phyloP scores from a whole-genome alignment of 2,888 invertebrate species.

The Himalopsyche kuldschensis region DNA sequence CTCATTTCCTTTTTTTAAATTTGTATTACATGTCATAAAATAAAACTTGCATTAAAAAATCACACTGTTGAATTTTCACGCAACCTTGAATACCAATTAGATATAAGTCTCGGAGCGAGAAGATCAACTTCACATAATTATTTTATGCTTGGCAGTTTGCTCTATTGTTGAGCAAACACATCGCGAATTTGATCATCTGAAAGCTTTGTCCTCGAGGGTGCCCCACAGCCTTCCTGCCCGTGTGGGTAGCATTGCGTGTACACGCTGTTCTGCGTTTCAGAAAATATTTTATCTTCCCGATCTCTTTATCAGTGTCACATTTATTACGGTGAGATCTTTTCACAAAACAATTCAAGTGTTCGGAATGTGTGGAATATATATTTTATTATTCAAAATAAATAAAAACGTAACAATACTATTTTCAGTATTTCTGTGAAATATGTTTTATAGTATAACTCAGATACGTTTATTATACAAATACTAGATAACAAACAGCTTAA shows the following conservation, averaged over 20 bases:
- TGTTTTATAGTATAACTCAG: no score
- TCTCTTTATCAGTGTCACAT: neutral
- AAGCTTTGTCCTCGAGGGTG: constrained; percentile 13
- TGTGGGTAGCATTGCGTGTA: neutral
- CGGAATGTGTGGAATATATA: no score
- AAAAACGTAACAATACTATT: no score
- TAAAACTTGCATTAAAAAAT: neutral
- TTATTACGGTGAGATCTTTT: no score
- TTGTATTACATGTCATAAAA: no score
- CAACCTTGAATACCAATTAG: neutral
- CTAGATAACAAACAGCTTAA: no score
- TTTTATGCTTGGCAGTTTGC: neutral
- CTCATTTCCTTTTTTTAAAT: no score
- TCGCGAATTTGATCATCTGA: constrained; percentile 23
- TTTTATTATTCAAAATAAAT: no score
- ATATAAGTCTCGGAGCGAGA: neutral
- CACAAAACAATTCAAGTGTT: no score
- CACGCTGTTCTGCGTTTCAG: neutral
- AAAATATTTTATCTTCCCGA: neutral
- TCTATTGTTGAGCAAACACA: constrained; percentile 22
- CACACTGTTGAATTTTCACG: neutral
- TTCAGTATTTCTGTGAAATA: no score
- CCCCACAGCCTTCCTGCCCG: neutral
- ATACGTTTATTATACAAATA: no score
- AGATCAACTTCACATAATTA: neutral